Percentiles rank a stretch among this genome's conserved stretches.
Conservation (phyloP, 2,113 vertebrate species). For the Hyla sarda region DNA sequence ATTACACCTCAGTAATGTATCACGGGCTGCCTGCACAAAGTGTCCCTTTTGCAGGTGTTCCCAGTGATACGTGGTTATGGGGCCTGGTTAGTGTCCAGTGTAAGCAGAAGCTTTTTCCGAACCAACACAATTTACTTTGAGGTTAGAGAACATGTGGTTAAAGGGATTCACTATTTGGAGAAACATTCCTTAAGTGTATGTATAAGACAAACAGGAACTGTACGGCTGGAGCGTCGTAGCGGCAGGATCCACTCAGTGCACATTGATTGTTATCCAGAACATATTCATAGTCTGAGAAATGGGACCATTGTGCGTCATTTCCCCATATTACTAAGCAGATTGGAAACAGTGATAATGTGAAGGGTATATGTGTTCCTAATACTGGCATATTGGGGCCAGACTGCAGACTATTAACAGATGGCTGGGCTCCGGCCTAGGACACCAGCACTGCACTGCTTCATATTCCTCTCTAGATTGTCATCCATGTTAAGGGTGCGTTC, state of each 20-base stretch:
- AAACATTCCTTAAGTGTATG: conserved; percentile 64
- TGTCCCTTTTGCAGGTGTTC: conserved; percentile 49
- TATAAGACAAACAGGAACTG: conserved; percentile 68
- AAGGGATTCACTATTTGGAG: conserved; percentile 66
- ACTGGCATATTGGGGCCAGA: no score
- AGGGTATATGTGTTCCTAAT: not conserved
- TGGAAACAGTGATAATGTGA: not conserved
- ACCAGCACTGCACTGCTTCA: no score
- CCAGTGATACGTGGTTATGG: not conserved
- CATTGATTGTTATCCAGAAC: not conserved
- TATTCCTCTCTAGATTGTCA: no score
- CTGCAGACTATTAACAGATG: no score
- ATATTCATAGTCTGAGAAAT: not conserved
- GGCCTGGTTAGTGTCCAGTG: not conserved
- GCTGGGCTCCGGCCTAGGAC: no score
- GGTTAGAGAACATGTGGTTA: conserved; percentile 65
- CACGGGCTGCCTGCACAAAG: not conserved
- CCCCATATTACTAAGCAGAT: not conserved
- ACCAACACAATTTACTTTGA: conserved; percentile 64
- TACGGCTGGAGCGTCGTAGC: conserved; percentile 54
- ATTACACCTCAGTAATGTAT: not conserved
- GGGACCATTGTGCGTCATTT: conserved; percentile 17
- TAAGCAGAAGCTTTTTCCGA: conserved; percentile 54
- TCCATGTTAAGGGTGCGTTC: no score
- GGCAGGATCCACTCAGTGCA: not conserved